phyloP scores from a whole-genome alignment of 2,888 invertebrate species.

The Synanthedon vespiformis region DNA sequence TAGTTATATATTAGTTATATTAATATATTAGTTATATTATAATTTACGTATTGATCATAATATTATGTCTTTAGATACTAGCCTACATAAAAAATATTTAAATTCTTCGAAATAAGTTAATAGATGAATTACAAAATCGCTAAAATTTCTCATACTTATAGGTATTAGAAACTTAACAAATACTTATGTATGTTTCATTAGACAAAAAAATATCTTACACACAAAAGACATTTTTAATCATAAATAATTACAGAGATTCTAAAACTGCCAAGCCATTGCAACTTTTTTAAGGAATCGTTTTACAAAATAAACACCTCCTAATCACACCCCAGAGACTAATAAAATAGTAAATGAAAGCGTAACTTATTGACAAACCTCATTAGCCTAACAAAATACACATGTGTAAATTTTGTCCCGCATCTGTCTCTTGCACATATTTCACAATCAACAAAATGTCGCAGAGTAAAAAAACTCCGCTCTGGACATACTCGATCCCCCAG shows the following conservation, averaged over 20 bases:
- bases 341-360: slow-evolving; percentile 35
- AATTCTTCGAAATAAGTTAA: too few relatives aligned
- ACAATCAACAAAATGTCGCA: slow-evolving; percentile 27
- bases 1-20: too few relatives aligned
- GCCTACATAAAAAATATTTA: too few relatives aligned
- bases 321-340: slow-evolving; percentile 42
- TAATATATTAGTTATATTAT: too few relatives aligned
- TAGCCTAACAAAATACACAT: slow-evolving; percentile 65
- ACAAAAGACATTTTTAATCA: too few relatives aligned
- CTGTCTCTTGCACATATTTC: slow-evolving; percentile 41
- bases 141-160: too few relatives aligned
- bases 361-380: slow-evolving; percentile 61
- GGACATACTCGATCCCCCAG: slow-evolving; percentile 30
- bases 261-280: not conserved
- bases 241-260: not conserved
- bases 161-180: too few relatives aligned
- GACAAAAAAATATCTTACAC: too few relatives aligned
- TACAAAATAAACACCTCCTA: slow-evolving; percentile 34
- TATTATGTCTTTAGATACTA: too few relatives aligned
- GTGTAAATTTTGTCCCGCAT: slow-evolving; percentile 44
- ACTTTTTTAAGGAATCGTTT: slow-evolving; percentile 17
- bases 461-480: slow-evolving; percentile 33
- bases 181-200: too few relatives aligned
- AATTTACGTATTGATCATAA: too few relatives aligned
- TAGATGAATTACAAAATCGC: too few relatives aligned